Percentiles rank a stretch among this genome's conserved stretches.
These are phyloP conservation scores for Salarias fasciatus DNA, from an alignment of 2,797 vertebrate genomes.

Conservation along the genomic window DNA sequence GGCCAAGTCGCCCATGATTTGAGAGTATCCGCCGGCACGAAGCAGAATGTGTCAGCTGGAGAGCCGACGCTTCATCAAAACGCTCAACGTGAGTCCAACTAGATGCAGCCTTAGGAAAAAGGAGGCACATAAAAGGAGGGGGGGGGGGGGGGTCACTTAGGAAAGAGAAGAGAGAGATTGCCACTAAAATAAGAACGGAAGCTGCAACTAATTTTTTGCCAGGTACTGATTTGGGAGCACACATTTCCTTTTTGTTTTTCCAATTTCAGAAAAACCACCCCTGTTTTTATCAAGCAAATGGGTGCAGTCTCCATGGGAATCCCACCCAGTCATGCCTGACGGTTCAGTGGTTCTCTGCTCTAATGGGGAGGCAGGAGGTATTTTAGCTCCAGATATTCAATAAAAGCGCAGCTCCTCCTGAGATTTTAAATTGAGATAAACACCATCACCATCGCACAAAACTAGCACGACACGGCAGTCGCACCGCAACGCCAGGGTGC, in stretches of 20 bases:
- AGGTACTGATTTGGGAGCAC: neutral
- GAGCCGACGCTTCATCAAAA: constrained; percentile 6
- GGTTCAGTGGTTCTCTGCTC: constrained; percentile 29
- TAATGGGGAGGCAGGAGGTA: constrained; percentile 51
- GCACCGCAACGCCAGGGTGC: constrained; percentile 55
- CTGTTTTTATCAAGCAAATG: neutral
- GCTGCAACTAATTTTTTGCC: no score
- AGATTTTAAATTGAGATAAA: constrained; percentile 74
- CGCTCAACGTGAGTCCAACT: constrained; percentile 12
- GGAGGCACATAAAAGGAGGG: no score
- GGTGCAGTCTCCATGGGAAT: constrained; percentile 16
- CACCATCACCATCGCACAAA: constrained; percentile 47
- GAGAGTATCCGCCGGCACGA: neutral
- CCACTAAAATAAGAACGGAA: no score
- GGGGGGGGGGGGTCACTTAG: no score
- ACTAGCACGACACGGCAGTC: constrained; percentile 77
- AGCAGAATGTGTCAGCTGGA: constrained; percentile 31
- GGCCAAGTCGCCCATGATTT: constrained; percentile 3
- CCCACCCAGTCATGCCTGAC: constrained; percentile 45
- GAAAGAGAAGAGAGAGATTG: no score
- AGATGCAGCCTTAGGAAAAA: no score
- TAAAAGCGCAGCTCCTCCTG: constrained; percentile 57
- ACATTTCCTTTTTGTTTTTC: neutral
- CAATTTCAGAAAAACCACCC: neutral
- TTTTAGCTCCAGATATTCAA: constrained; percentile 62